Base-by-base conservation (phyloP, 2,888 invertebrate species). In the Brassicogethes aeneus region DNA sequence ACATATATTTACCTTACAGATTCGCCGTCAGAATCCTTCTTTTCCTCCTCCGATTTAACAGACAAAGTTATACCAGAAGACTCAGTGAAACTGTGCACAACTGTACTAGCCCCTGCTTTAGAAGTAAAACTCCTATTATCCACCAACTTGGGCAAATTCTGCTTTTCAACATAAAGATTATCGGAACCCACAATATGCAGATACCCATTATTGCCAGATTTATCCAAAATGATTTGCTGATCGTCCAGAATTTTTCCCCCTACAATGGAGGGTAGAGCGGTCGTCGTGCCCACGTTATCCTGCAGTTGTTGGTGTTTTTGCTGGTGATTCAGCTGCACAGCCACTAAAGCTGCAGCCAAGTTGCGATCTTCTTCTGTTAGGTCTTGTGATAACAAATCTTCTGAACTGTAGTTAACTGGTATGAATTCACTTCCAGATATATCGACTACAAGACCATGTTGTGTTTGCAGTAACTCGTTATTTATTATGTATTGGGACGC, bases 301-400 rank as follows among this genome's bases (percentile, higher is more conserved):
- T 73, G 74, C 3, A 64, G 42, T 43, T 73, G 74, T 42, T 75
- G 75, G 30, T 76, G 74, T 47, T 77, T 75, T 45, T 76, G 76
- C 44, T 77, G 76, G 40, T 77, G 76, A 40, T 72, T 75, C 12
- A 77, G 61, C 53, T 79, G 78, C 2, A 78, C 77, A 5, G 77
- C 77, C 13, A 78, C 77, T 38, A 79, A 60, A 15, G 78, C 77
- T 23, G 77, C 76, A 2, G 77, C 78, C 43, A 79, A 61, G 59
- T 74, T 71, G 38, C 76, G 64, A 53, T 78, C 78, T 53, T 79
- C 78, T 60, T 79, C 74, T 7, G 73, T 72, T 37, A 74, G 60
- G 51, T 71, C 71, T 46, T 68, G 68, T 5, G 64, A 52, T 16
- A 69, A 48, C 34, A 69, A 50, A 48, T 67, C 66, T 38, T 68